A percentile compares a stretch with the other conserved stretches of the same genome.
Evolutionary conservation across 1,140 invertebrate species (phyloP).

Genomic region (Diuraphis noxia): DNA sequence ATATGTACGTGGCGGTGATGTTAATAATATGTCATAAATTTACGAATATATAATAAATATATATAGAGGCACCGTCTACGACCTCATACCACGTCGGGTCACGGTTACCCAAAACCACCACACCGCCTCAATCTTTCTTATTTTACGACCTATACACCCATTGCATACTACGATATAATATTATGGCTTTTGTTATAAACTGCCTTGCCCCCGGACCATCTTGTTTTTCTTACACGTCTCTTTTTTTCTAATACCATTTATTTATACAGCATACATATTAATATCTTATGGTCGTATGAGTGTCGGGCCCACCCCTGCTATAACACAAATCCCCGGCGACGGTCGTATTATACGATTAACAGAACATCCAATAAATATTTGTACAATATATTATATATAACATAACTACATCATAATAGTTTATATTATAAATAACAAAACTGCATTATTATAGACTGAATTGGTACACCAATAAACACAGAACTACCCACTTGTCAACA

Average conservation of each 20-base stretch:
- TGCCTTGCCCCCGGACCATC: neutral
- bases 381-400: no score
- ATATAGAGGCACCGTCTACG: neutral
- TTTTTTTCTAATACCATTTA: neutral
- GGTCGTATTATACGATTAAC: neutral
- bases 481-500: neutral
- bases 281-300: neutral
- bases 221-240: neutral
- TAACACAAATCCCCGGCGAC: no score
- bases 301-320: no score
- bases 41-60: no score
- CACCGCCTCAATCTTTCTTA: neutral
- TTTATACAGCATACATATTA: neutral
- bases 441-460: neutral
- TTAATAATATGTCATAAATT: neutral
- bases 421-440: neutral
- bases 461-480: neutral
- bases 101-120: neutral
- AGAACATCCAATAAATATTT: neutral
- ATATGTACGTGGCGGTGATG: neutral
- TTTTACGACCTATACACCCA: neutral
- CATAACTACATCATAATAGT: neutral
- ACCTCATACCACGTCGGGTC: neutral
- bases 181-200: neutral
- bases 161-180: neutral